Base-by-base conservation (phyloP, 1,140 invertebrate species). In the Leptinotarsa undecemlineata region DNA sequence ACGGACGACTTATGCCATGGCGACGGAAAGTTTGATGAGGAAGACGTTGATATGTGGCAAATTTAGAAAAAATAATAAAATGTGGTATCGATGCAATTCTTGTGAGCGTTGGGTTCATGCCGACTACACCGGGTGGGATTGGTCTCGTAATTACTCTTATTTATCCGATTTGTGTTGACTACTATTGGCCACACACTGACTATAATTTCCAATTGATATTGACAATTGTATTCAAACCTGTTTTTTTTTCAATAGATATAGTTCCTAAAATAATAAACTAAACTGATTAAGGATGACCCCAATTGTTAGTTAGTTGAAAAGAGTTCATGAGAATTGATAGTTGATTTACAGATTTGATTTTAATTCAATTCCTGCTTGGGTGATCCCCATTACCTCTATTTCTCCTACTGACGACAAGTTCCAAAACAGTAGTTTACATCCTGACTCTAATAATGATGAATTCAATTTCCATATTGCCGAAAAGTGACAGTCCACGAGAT, bases 291-390 rank as follows among this genome's bases (percentile, higher is more conserved):
- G 17, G 21, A 5, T 68, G 33, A 68, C 33, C 15, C 17, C 66
- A 42, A 68, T 68, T n/a, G 33, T 6, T 68, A 64, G 62, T 64
- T 64, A 23, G 62, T 64, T 21, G 14, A 8, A 8, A 2, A 64
- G 0, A 64, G 20, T 64, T 23, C 20, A 64, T 6, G 3, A 64
- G 14, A 64, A 14, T 64, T 4, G 20, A 64, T 26, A 20, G 20
- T n/a, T 42, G 66, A 68, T 33, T 42, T 33, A 68, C 15, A 48
- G 17, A 33, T 68, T 68, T 42, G 26, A n/a, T 48, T 68, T 42
- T 13, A 26, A 26, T 42, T 68, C 21, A 33, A 33, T 68, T 68
- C 26, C n/a, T n/a, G 33, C 23, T 67, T 11, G 33, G 33, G 23
- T 67, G 64, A 33, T 14, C 26, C 26, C 64, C 64, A 67, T 67